A percentile compares a stretch with the other conserved stretches of the same genome.
Evolutionary conservation across 1,140 invertebrate species (phyloP).

Genomic region (Eubasilissa regina): DNA sequence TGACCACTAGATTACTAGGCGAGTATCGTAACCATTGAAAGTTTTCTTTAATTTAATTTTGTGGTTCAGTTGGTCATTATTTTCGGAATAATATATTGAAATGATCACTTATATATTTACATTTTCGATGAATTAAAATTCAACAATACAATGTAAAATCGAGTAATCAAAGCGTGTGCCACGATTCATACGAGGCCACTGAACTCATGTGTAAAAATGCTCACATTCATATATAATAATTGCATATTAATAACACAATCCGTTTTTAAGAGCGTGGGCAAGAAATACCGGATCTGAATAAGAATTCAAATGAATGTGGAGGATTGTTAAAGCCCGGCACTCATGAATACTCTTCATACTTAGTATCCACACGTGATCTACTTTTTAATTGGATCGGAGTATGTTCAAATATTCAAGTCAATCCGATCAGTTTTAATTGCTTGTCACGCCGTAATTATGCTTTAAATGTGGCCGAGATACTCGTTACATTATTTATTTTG

Average conservation of each 20-base stretch:
- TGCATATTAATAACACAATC: slow-evolving; percentile 28
- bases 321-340: slow-evolving; percentile 13
- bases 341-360: slow-evolving; percentile 5
- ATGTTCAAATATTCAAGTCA: background rate
- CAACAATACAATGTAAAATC: background rate
- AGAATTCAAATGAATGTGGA: slow-evolving; percentile 27
- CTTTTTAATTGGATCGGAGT: slow-evolving; percentile 9
- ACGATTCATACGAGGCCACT: background rate
- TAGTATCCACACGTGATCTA: slow-evolving; percentile 9
- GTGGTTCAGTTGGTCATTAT: too few relatives aligned
- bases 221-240: slow-evolving; percentile 17
- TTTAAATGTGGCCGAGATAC: too few relatives aligned
- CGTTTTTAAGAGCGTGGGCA: slow-evolving; percentile 23
- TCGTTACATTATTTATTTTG: too few relatives aligned
- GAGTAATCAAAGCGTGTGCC: slow-evolving; percentile 15
- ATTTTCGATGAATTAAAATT: background rate
- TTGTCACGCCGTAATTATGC: background rate
- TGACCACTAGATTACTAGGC: too few relatives aligned
- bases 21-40: too few relatives aligned
- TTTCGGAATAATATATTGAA: too few relatives aligned
- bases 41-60: too few relatives aligned
- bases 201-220: slow-evolving; percentile 5
- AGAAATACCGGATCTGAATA: slow-evolving; percentile 27
- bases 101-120: background rate
- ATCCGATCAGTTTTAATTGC: background rate